A percentile compares a stretch with the other conserved stretches of the same genome.
phyloP scores from a whole-genome alignment of 2,888 invertebrate genomes.

The Cryptus armator region DNA sequence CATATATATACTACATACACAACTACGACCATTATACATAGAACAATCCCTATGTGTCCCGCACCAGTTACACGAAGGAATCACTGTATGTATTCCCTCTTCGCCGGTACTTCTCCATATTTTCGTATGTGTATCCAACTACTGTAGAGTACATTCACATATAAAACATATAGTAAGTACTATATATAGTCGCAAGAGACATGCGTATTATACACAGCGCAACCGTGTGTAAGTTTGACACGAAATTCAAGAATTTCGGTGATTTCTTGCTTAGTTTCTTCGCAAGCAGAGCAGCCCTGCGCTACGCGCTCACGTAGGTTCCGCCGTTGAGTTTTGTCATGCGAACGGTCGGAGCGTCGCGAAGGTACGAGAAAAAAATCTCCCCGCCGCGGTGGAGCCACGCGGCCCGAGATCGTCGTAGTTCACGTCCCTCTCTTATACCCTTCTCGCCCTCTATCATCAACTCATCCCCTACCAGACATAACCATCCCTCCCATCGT shows the following conservation, averaged over 20 bases:
- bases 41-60: neutral
- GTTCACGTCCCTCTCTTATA: constrained; percentile 40
- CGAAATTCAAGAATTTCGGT: constrained; percentile 51
- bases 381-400: constrained; percentile 70
- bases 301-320: constrained; percentile 49
- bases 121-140: neutral
- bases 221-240: constrained; percentile 12
- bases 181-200: neutral
- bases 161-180: neutral
- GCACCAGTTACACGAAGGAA: neutral
- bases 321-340: constrained; percentile 57
- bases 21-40: neutral
- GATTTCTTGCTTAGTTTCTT: constrained; percentile 64
- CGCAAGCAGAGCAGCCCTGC: constrained; percentile 44
- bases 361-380: constrained; percentile 56
- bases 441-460: constrained; percentile 15
- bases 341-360: constrained; percentile 44
- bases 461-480: constrained; percentile 3
- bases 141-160: neutral
- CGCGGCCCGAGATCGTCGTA: constrained; percentile 66
- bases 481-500: constrained; percentile 16
- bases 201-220: neutral
- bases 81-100: neutral
- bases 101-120: neutral
- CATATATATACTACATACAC: neutral